These are phyloP conservation scores for Saccopteryx bilineata DNA, from an alignment of 2,113 vertebrate genomes.

Conservation along the genomic window DNA sequence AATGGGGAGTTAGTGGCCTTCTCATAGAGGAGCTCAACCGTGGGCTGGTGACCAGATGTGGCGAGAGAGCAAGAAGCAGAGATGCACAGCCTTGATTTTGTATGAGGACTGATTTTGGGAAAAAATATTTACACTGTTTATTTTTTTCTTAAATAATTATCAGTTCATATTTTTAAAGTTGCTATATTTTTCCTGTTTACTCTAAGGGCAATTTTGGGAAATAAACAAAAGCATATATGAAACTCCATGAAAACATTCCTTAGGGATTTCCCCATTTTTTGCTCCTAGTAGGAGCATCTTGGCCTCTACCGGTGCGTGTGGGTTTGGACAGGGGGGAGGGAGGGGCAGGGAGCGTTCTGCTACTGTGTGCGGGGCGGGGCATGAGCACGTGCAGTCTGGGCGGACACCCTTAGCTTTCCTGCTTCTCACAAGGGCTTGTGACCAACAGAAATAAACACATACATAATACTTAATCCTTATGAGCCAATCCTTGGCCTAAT, in stretches of 20 bases:
- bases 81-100: background rate
- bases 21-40: background rate
- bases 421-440: background rate
- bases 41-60: background rate
- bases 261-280: background rate
- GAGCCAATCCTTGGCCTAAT: background rate
- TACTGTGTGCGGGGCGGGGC: background rate
- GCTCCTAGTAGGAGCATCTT: background rate
- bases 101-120: background rate
- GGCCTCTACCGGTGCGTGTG: background rate
- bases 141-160: constrained; percentile 14
- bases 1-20: background rate
- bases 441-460: background rate
- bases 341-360: background rate
- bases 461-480: background rate
- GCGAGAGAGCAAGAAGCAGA: background rate
- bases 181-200: background rate
- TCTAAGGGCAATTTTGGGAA: background rate
- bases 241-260: background rate
- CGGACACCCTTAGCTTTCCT: background rate
- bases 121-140: background rate
- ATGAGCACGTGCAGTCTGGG: background rate
- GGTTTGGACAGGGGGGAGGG: background rate
- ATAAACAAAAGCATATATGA: background rate
- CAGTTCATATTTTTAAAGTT: background rate